phyloP scores from a whole-genome alignment of 2,888 invertebrate species.

The Conus canariensis region DNA sequence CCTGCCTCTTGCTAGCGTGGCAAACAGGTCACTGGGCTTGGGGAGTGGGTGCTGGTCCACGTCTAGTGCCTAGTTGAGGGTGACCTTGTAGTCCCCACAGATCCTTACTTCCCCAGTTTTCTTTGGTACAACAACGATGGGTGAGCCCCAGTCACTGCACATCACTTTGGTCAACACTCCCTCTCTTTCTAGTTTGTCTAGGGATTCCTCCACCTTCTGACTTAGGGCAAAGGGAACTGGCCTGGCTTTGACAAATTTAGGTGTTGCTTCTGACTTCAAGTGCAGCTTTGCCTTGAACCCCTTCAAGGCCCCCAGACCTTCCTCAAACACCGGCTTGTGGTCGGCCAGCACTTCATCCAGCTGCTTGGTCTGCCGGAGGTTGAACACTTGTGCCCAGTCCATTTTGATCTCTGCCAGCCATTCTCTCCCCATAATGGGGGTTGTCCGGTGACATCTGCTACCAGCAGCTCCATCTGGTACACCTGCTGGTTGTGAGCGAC shows the following conservation, averaged over 20 bases:
- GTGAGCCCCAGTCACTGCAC: slow-evolving; percentile 52
- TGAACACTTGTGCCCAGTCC: not conserved
- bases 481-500: not conserved
- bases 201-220: slow-evolving; percentile 43
- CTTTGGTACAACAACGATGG: slow-evolving; percentile 50
- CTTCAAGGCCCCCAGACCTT: not conserved
- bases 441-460: not conserved
- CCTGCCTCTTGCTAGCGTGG: too few species aligned
- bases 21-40: slow-evolving; percentile 15
- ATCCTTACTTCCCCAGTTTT: slow-evolving; percentile 52
- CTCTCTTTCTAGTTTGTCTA: not conserved
- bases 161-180: slow-evolving; percentile 39
- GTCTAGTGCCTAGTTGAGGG: slow-evolving; percentile 60
- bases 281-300: slow-evolving; percentile 29
- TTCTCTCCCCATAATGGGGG: slow-evolving; percentile 3
- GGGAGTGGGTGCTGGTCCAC: slow-evolving; percentile 65
- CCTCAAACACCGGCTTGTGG: not conserved
- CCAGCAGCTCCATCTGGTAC: not conserved
- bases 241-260: slow-evolving; percentile 55
- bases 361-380: slow-evolving; percentile 33
- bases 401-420: not conserved
- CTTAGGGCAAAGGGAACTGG: slow-evolving; percentile 52
- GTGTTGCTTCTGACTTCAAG: slow-evolving; percentile 43
- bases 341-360: slow-evolving; percentile 36
- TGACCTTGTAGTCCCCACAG: slow-evolving; percentile 63